phyloP scores from a whole-genome alignment of 2,113 vertebrate genomes.

The Struthio camelus region DNA sequence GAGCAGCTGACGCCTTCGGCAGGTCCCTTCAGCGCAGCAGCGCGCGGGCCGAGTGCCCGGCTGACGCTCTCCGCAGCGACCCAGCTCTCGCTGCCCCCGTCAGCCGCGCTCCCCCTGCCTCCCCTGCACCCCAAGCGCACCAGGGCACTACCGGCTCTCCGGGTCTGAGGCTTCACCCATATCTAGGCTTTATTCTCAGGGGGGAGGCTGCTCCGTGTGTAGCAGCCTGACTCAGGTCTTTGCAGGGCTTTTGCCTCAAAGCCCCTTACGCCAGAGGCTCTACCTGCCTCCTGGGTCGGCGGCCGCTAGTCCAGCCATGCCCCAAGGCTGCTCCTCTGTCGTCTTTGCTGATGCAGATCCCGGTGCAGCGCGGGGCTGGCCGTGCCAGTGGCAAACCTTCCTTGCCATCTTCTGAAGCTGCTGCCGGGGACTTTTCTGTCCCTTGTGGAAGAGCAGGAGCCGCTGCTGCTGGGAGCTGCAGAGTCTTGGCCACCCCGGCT shows the following conservation, averaged over 20 bases:
- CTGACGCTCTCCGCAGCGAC: not conserved
- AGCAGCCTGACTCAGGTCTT: not conserved
- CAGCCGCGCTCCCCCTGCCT: not conserved
- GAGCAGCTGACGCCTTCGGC: not conserved
- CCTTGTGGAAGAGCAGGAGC: not conserved
- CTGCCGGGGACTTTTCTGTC: not conserved
- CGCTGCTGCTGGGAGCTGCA: not conserved
- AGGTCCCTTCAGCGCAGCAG: not conserved
- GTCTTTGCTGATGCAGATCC: not conserved
- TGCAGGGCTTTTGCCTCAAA: not conserved
- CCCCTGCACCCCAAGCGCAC: too few relatives aligned
- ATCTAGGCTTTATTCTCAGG: not conserved
- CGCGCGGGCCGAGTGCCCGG: rapidly evolving
- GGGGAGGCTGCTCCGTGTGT: not conserved
- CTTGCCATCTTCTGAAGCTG: not conserved
- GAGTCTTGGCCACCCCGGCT: too few relatives aligned
- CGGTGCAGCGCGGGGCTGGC: not conserved
- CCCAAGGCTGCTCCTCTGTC: not conserved
- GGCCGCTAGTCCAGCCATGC: not conserved
- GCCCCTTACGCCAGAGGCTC: rapidly evolving
- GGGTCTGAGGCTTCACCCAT: not conserved
- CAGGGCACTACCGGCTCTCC: too few relatives aligned
- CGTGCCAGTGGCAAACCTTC: not conserved
- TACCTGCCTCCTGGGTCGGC: not conserved
- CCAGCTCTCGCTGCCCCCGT: rapidly evolving